Base-by-base conservation (phyloP, 1,140 invertebrate genomes). In the Scaptomyza graminum region DNA sequence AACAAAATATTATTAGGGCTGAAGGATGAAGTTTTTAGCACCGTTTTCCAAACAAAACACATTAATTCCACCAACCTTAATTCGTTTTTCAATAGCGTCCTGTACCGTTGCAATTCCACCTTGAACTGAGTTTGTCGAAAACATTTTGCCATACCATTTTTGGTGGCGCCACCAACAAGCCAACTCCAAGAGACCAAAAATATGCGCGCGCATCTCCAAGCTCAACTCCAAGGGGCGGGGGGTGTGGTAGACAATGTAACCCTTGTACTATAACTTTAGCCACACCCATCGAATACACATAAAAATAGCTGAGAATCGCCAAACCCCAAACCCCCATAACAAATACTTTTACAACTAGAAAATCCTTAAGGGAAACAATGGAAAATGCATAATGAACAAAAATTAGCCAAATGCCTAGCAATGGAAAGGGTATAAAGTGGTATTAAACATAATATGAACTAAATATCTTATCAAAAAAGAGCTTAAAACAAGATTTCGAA, bases 201-300 rank as follows among this genome's bases (percentile, higher is more conserved):
- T 13, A 25, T 79, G 79, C 76, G 79, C 79, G 79, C 79, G 75
- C 79, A 83, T 68, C 9, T 41, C 28, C 71, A 47, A 6, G 37
- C 37, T n/a, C 12, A 41, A n/a, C 37, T 16, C 54, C 13, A 51
- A 7, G 28, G 28, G 9, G 31, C 9, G 31, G 39, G 9, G 44
- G 41, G 61, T 56, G 8, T 5, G 28, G 25, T 25, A 25, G 25
- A 7, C 7, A 8, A 6, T 60, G 49, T 49, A 67, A 83, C 66
- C 67, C 79, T 66, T 63, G 28, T 31, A n/a, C n/a, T n/a, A 49
- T 43, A 8, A 13, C 16, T 16, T 69, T 25, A 49, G 72, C 80
- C 79, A 83, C 79, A 83, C 79, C 79, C 79, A 79, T 54, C 37
- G 41, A 51, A 70, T 60, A 60, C 54, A 60, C 70, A 68, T 51